Base-by-base conservation (phyloP, 2,797 vertebrate species). In the Channa striata region DNA sequence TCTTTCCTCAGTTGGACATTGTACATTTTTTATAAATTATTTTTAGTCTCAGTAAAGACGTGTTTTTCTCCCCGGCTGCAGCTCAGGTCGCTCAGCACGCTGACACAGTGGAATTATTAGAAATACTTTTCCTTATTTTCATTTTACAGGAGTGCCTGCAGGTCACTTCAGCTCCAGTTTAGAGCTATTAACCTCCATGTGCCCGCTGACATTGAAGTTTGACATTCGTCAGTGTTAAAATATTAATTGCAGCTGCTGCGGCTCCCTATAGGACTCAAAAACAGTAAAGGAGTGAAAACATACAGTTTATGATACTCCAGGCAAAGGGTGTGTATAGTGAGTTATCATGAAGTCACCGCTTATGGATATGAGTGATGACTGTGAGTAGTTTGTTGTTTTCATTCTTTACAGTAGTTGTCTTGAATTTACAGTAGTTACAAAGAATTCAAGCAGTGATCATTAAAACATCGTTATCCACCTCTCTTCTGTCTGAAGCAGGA, bases 11-110 rank as follows among this genome's bases (percentile, higher is more conserved):
- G 54, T 50, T 5, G 11, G 74, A 53, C 21, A 33, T 20, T 36
- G 20, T 78, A 61, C 81, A 20, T 63, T 42, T 56, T 20, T 68
- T 34, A n/a, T 8, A 49, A 21, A 37, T 47, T 77, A 74, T 82
- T 84, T 77, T 79, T 79, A 54, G 47, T 68, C n/a, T 34, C 34
- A 59, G 42, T 59, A 70, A 61, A 68, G 23, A 43, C 0, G 1
- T 33, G 17, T 61, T 72, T 54, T 56, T 59, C 21, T 50, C 3
- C 20, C 20, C 6, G 30, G 19, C 20, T 17, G 40, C 40, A 34
- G 65, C 34, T 61, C 19, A 20, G 33, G 49, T 42, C 16, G 1
- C 40, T 81, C 40, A 51, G 37, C 21, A 21, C 52, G 37, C 17
- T 11, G 49, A 19, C 33, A 20, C 37, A 47, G 47, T 37, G n/a